phyloP scores from a whole-genome alignment of 1,140 invertebrate species.

The Bombus picipes region DNA sequence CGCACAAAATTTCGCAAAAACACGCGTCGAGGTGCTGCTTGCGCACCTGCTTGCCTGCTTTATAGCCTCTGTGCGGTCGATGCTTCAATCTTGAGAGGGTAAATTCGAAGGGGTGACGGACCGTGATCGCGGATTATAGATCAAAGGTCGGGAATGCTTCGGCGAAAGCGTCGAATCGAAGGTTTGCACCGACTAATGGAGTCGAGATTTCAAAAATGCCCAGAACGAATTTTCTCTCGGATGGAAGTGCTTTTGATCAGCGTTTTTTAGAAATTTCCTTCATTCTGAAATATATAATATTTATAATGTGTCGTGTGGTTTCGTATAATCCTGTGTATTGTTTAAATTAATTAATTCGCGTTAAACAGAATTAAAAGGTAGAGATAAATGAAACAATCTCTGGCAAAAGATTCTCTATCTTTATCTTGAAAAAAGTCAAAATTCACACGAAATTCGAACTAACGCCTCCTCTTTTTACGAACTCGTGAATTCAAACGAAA shows the following conservation, averaged over 20 bases:
- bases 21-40: not conserved
- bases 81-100: constrained; percentile 21
- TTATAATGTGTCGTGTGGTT: too few relatives aligned
- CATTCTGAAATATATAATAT: too few relatives aligned
- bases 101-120: constrained; percentile 1
- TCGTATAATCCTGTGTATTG: not conserved
- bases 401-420: not conserved
- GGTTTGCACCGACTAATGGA: not conserved
- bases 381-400: not conserved
- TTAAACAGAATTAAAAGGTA: not conserved
- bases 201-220: not conserved
- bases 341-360: not conserved
- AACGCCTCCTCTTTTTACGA: not conserved
- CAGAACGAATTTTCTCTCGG: not conserved
- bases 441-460: not conserved
- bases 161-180: not conserved
- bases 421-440: too few relatives aligned
- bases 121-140: constrained; percentile 20
- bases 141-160: not conserved
- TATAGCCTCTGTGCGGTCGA: not conserved
- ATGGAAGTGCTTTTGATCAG: too few relatives aligned
- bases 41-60: not conserved
- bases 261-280: too few relatives aligned
- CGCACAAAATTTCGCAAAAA: constrained; percentile 24
- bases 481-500: not conserved